Base-by-base conservation (phyloP, 2,113 vertebrate species). In the Oryzias celebensis region DNA sequence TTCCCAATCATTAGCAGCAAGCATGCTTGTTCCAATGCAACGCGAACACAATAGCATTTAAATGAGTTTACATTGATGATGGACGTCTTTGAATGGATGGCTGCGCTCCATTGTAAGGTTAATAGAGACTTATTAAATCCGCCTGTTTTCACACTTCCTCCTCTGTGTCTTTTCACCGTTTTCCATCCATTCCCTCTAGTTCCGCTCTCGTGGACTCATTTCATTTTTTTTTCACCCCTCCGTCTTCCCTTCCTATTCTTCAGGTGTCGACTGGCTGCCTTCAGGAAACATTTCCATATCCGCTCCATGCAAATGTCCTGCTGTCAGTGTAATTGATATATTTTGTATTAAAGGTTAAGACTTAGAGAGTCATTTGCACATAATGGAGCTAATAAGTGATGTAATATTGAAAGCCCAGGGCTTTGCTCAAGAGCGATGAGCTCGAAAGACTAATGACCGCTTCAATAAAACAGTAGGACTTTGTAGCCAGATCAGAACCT, bases 391-490 rank as follows among this genome's bases (percentile, higher is more conserved):
- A 70, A 85, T 84, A 81, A 85, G 67, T 82, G 85, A 87, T 82
- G 79, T 85, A 50, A 77, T 85, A 82, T 85, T 85, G 79, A 82
- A 82, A 85, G 78, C 75, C 81, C 31, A 23, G 68, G 78, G 76
- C 74, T 23, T 2, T 36, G 31, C 4, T n/a, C 68, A 58, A 77
- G 77, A 75, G 75, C 68, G 58, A 77, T 62, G 68, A 70, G 64
- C 70, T 71, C 51, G 53, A 17, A 28, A 77, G 75, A 87, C 84
- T 82, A 87, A 87, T 85, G 81, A 77, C 70, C 75, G 18, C 84
- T 87, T 87, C 78, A 84, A 85, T 88, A 85, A 84, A 85, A 84
- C 72, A 71, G 73, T 83, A 79, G 77, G 78, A 81, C 79, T 83
- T 85, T 81, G 52, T 20, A 73, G 71, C 73, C 73, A 64, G 81